These are phyloP conservation scores for Neostethus bicornis DNA, from an alignment of 2,797 vertebrate species.

Conservation along the genomic window DNA sequence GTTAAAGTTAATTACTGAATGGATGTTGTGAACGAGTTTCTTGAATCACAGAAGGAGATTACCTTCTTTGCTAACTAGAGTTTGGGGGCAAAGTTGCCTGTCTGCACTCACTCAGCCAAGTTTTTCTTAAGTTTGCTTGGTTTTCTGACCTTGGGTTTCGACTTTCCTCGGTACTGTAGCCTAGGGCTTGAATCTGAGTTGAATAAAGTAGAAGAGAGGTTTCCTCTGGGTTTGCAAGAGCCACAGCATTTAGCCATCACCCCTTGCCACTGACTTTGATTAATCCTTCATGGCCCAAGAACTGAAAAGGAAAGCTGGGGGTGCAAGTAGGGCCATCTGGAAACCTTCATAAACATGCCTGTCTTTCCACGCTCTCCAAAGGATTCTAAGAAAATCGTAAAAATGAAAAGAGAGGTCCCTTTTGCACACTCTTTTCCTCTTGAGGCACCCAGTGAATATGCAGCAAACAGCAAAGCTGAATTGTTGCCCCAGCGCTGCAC, in stretches of 20 bases:
- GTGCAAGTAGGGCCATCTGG: conserved; percentile 83
- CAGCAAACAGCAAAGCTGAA: conserved; percentile 56
- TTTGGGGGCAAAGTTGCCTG: conserved; percentile 37
- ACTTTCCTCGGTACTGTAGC: conserved; percentile 59
- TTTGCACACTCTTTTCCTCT: conserved; percentile 69
- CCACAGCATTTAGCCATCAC: conserved; percentile 77
- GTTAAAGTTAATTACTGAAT: conserved; percentile 40
- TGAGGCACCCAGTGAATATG: conserved; percentile 70
- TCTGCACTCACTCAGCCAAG: conserved; percentile 34
- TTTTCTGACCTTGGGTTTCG: conserved; percentile 65
- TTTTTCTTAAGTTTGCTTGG: conserved; percentile 51
- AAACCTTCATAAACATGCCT: conserved; percentile 86
- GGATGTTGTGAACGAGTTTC: conserved; percentile 38
- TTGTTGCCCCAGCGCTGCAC: conserved; percentile 46
- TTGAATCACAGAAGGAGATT: conserved; percentile 53
- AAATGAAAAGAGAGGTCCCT: conserved; percentile 83
- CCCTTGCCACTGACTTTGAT: conserved; percentile 79
- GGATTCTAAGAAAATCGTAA: conserved; percentile 85
- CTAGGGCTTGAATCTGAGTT: conserved; percentile 61
- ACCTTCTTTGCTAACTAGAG: conserved; percentile 44
- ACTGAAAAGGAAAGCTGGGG: conserved; percentile 79
- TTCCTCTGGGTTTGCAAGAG: conserved; percentile 61
- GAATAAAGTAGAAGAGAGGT: conserved; percentile 56
- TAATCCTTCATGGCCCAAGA: conserved; percentile 81
- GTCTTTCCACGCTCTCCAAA: conserved; percentile 83